phyloP scores from a whole-genome alignment of 2,797 vertebrate species.

The Sebastes melanostomus region DNA sequence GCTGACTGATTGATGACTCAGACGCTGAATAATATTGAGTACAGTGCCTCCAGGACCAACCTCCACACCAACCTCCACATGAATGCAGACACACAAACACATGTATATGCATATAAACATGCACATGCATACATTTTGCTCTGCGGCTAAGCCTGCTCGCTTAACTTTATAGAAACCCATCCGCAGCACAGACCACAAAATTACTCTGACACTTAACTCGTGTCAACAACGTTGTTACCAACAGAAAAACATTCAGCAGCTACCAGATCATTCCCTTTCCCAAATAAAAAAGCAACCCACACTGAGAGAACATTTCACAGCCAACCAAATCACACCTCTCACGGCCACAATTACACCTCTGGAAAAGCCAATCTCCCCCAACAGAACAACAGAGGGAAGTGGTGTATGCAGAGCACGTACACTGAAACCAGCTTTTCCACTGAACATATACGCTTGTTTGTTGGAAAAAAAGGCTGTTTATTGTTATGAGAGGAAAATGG shows the following conservation, averaged over 20 bases:
- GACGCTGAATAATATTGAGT: neutral
- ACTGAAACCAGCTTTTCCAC: constrained; percentile 20
- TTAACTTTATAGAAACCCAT: constrained; percentile 20
- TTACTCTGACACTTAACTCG: constrained; percentile 44
- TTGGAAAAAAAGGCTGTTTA: neutral
- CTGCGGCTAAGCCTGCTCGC: neutral
- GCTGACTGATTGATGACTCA: constrained; percentile 31
- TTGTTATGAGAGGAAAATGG: neutral
- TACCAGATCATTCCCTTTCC: constrained; percentile 38
- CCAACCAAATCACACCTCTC: constrained; percentile 50
- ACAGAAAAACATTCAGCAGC: constrained; percentile 42
- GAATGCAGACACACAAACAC: neutral
- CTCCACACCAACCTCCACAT: neutral
- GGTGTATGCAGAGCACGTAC: neutral
- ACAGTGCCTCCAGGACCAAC: neutral
- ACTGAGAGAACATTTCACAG: constrained; percentile 50
- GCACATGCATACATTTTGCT: neutral
- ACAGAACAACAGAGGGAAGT: constrained; percentile 37
- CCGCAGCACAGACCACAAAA: constrained; percentile 32
- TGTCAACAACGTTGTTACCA: constrained; percentile 44
- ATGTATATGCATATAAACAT: neutral
- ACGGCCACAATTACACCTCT: constrained; percentile 56
- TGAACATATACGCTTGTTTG: neutral
- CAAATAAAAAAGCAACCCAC: constrained; percentile 55
- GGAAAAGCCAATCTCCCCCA: constrained; percentile 24